Base-by-base conservation (phyloP, 2,888 invertebrate genomes). In the Cremastinae sp. region DNA sequence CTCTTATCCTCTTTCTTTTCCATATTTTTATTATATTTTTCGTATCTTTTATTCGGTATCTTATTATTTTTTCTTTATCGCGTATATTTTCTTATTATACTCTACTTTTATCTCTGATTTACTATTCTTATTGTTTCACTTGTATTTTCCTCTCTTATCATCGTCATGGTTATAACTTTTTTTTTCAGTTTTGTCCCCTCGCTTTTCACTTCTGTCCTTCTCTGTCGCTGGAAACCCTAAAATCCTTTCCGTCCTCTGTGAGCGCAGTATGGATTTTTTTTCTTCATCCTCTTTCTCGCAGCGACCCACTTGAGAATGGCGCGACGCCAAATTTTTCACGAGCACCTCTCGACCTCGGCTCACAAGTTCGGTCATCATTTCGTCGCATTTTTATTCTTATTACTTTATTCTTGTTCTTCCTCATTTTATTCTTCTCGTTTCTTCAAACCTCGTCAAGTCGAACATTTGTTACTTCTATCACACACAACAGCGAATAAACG, bases 291-390 rank as follows among this genome's bases (percentile, higher is more conserved):
- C 59, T 59, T 59, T 70, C 69, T 22, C 65, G 35, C 71, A 81
- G 81, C 74, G 79, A 81, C 82, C 82, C 85, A 85, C 87, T 86
- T 81, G 83, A 86, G 80, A 82, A 74, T 85, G 87, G 81, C 86
- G 86, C 86, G 87, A 86, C 87, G 86, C 86, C 86, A 82, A 86
- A 87, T 86, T 85, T 86, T 86, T 78, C 79, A 82, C 81, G 68
- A 78, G 79, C 58, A 76, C 74, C 65, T 70, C 73, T 72, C 66
- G 45, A 69, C 69, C 65, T 70, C 74, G 62, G 49, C 66, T 72
- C 74, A 49, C 49, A 43, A 56, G 51, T 81, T 81, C 75, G 78
- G 56, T 58, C 62, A 51, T 55, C 49, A 51, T 59, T 51, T n/a
- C n/a, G n/a, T n/a, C n/a, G n/a, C 20, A 10, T 41, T n/a, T 45